A percentile compares a stretch with the other conserved stretches of the same genome.
phyloP scores from a whole-genome alignment of 1,140 invertebrate genomes.

The Leptoteleia sp. region DNA sequence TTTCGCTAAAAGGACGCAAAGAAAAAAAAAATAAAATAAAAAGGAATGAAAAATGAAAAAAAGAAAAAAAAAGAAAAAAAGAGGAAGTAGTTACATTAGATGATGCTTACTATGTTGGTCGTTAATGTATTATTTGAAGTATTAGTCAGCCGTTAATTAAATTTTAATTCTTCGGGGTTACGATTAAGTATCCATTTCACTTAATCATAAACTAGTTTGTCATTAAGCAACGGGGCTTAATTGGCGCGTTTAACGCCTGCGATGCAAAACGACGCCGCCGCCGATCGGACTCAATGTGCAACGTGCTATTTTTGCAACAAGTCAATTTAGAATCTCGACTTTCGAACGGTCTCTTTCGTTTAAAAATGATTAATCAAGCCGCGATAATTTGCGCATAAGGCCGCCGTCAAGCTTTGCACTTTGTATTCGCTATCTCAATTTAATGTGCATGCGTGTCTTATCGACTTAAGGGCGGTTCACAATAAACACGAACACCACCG shows the following conservation, averaged over 20 bases:
- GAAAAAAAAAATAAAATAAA: too few relatives aligned
- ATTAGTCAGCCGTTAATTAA: conserved; percentile 57
- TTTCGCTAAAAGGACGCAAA: conserved; percentile 46
- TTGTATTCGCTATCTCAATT: conserved; percentile 22
- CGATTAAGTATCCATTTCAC: conserved; percentile 56
- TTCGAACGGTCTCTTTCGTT: conserved; percentile 8
- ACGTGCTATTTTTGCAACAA: conserved; percentile 22
- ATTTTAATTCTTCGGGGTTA: conserved; percentile 45
- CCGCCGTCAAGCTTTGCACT: conserved; percentile 26
- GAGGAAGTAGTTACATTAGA: conserved; percentile 50
- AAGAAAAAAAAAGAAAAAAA: conserved; percentile 6
- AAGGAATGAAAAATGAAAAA: too few relatives aligned
- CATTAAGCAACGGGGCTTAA: conserved; percentile 47
- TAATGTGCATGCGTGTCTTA: conserved; percentile 14
- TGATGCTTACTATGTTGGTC: conserved; percentile 28
- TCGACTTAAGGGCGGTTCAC: conserved; percentile 20
- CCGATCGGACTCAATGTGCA: conserved; percentile 17
- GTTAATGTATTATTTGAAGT: conserved; percentile 52
- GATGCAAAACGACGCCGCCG: conserved; percentile 20
- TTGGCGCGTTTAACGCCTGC: conserved; percentile 35
- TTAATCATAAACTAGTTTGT: conserved; percentile 62
- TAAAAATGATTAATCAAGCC: conserved; percentile 32
- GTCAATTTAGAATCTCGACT: conserved; percentile 26
- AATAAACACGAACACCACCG: background rate
- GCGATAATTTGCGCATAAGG: conserved; percentile 9